A percentile compares a stretch with the other conserved stretches of the same genome.
Conservation (phyloP, 2,888 invertebrate species). For the Portevinia maculata region DNA sequence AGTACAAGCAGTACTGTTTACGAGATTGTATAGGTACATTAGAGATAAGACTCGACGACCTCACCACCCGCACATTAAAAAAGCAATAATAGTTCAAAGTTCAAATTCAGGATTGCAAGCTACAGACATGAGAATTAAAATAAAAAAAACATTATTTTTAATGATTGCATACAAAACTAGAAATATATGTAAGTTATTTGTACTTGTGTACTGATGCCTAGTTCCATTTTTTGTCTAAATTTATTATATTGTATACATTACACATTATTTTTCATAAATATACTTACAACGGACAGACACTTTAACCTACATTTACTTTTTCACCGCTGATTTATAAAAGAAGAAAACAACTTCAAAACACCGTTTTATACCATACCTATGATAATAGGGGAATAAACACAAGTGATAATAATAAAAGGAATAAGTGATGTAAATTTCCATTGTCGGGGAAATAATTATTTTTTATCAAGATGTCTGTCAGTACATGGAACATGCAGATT, state of each 20-base stretch:
- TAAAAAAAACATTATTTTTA: slow-evolving; percentile 2
- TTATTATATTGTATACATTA: background rate
- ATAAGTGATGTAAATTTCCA: slow-evolving; percentile 8
- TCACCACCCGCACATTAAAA: slow-evolving; percentile 73
- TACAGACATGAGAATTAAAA: slow-evolving; percentile 16
- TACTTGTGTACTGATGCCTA: background rate
- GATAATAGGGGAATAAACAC: too few species aligned
- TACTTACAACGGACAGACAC: background rate
- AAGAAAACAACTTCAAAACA: background rate
- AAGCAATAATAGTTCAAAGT: slow-evolving; percentile 73
- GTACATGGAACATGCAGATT: slow-evolving; percentile 1
- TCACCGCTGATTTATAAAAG: slow-evolving; percentile 30
- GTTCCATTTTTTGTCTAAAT: too few species aligned
- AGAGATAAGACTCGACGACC: slow-evolving; percentile 68
- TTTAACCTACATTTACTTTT: slow-evolving; percentile 13
- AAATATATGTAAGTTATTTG: background rate
- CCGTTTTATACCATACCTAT: slow-evolving; percentile 39
- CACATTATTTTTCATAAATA: slow-evolving; percentile 1
- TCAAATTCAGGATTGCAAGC: slow-evolving; percentile 68
- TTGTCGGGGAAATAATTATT: slow-evolving; percentile 18
- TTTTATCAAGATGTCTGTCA: slow-evolving; percentile 58
- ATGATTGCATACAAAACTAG: background rate
- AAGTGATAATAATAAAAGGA: slow-evolving; percentile 20
- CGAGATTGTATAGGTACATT: slow-evolving; percentile 63
- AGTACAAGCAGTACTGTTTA: slow-evolving; percentile 49